Base-by-base conservation (phyloP, 2,113 vertebrate genomes). In the Peucedramus taeniatus region DNA sequence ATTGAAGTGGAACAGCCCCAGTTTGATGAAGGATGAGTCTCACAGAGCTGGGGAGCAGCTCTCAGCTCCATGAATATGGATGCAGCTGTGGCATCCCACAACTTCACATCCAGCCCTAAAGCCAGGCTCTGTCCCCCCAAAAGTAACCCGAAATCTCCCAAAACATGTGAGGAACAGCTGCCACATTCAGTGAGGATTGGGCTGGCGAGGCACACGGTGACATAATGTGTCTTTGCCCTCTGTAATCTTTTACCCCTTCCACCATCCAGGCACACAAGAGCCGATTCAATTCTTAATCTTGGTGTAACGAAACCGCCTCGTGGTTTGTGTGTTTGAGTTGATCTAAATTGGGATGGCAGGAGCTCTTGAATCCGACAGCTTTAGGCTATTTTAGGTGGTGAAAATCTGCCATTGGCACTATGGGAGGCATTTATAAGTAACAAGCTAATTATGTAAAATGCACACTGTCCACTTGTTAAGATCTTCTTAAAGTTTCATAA, bases 381-480 rank as follows among this genome's bases (percentile, higher is more conserved):
- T 96, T 96, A 44, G 93, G 94, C 94, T 97, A 97, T 97, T 97
- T 97, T 95, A 56, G 94, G 90, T 83, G 81, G 89, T 72, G 83
- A 95, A 95, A 95, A 94, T 95, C 93, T 97, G 81, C 90, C 84
- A 92, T 20, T 96, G 95, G 96, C 95, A 95, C 91, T 53, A 39
- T 26, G 87, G 72, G 42, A 81, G 87, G 92, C 95, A 94, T 97
- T 97, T 94, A 89, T 79, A 89, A 95, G 91, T 49, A 93, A 91
- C 94, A 94, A 95, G 87, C 95, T 96, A 96, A 95, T 96, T 96
- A 96, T 68, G 93, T 96, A 97, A 96, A 95, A 94, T 87, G 66
- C 84, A 87, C 90, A 78, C 74, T 94, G 93, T 97, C 96, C 80
- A 70, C 89, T 96, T 93, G 89, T 87, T 94, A 94, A 96, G 92